phyloP scores from a whole-genome alignment of 2,888 invertebrate genomes.

The Xylota sylvarum region DNA sequence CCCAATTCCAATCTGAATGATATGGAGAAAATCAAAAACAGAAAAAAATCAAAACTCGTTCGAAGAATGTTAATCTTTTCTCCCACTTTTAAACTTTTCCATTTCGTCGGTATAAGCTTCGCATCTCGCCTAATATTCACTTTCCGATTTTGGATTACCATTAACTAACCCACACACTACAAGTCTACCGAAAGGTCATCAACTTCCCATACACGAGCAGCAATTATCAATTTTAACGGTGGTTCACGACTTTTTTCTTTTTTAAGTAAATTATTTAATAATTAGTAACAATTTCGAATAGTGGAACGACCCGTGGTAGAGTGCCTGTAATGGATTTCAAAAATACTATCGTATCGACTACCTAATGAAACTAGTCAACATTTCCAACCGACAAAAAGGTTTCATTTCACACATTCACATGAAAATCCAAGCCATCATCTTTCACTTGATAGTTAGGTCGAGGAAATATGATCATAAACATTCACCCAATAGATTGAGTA shows the following conservation, averaged over 20 bases:
- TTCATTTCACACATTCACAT: constrained; percentile 5
- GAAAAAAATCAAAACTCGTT: constrained; percentile 19
- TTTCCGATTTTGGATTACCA: constrained; percentile 31
- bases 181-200: constrained; percentile 39
- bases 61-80: constrained; percentile 15
- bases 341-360: not conserved
- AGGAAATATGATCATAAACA: not conserved
- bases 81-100: not conserved
- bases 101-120: constrained; percentile 1
- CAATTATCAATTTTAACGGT: constrained; percentile 26
- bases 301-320: not conserved
- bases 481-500: not conserved
- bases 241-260: constrained; percentile 30
- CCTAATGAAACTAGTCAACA: constrained; percentile 12
- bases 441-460: not conserved
- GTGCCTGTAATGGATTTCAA: not conserved
- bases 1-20: not conserved
- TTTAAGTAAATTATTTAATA: constrained; percentile 36
- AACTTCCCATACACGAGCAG: constrained; percentile 31
- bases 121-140: constrained; percentile 5
- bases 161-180: constrained; percentile 32
- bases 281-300: constrained; percentile 28
- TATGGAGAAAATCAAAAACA: not conserved
- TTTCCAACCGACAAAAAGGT: not conserved
- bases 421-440: constrained; percentile 1